Percentiles rank a stretch among this genome's conserved stretches.
phyloP scores from a whole-genome alignment of 1,140 invertebrate species.

The Papilio glaucus region DNA sequence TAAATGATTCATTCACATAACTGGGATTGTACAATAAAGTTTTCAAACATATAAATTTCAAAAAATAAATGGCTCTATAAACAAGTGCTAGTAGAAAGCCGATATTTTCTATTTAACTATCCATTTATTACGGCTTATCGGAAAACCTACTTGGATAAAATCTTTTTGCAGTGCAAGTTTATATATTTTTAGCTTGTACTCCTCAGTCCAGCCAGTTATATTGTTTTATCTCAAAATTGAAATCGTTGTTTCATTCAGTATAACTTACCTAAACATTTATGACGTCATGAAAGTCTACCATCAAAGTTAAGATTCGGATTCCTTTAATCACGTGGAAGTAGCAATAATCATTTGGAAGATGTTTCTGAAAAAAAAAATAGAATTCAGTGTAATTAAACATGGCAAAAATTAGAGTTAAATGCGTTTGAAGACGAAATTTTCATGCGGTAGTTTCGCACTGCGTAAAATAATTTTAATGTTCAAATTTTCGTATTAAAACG shows the following conservation, averaged over 20 bases:
- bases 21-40: slow-evolving; percentile 5
- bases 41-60: slow-evolving; percentile 14
- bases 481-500: slow-evolving; percentile 57
- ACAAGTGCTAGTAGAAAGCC: slow-evolving; percentile 20
- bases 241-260: neutral
- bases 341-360: too few relatives aligned
- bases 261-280: neutral
- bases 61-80: slow-evolving; percentile 17
- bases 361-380: neutral
- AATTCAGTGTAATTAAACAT: neutral
- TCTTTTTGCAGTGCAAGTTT: slow-evolving; percentile 16
- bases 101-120: slow-evolving; percentile 30
- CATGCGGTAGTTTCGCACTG: slow-evolving; percentile 41
- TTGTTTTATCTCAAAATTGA: neutral
- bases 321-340: too few relatives aligned
- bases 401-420: neutral
- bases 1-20: neutral
- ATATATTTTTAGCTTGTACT: neutral
- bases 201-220: neutral
- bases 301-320: neutral
- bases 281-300: neutral
- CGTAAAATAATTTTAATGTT: slow-evolving; percentile 54
- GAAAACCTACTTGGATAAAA: slow-evolving; percentile 23
- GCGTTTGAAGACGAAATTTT: neutral
- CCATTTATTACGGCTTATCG: slow-evolving; percentile 33